Evolutionary conservation across 2,113 vertebrate genomes (phyloP), one percentile per base, ranked within the genome.

Genomic region (Tichodroma muraria): DNA sequence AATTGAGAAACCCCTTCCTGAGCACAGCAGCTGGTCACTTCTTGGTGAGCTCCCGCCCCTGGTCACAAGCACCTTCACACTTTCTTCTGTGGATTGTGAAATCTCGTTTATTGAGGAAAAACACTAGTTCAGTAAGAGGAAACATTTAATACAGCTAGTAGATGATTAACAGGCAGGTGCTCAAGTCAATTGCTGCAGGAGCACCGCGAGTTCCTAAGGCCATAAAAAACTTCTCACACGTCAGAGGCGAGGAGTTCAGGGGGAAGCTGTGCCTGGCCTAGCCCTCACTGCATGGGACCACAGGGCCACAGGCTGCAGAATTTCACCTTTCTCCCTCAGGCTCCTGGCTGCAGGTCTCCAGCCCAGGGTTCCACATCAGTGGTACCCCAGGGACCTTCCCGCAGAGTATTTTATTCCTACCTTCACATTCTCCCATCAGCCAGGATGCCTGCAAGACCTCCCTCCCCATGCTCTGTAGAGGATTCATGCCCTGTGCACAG

Each of bases 131-230:
- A 33, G n/a, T 31, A 79, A 0, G 3, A 85, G 81, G 87, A 91
- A 91, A 64, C 37, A 52, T 71, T 77, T 84, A 80, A 81, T 60
- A 69, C 17, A 65, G 25, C 52, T 61, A 52, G 94, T 80, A 85
- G 93, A 97, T 95, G 47, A 95, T 96, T 96, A 96, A 96, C 82
- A 38, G 57, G 22, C 1, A 11, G 44, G 68, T 6, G 17, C 57
- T 92, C 37, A 68, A 70, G 52, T 42, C 83, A 87, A 7, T 11
- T 61, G 57, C 84, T 84, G 14, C 44, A 87, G 45, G 37, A 92
- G 28, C 37, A 75, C 61, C 3, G 1, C 3, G 8, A 40, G 31
- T 30, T 84, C 65, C 80, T 37, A 24, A 3, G 47, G 63, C 57
- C 61, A 77, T 80, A 85, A 91, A 92, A 59, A 47, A 8, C 13